Base-by-base conservation (phyloP, 2,113 vertebrate species). In the Kryptolebias marmoratus region DNA sequence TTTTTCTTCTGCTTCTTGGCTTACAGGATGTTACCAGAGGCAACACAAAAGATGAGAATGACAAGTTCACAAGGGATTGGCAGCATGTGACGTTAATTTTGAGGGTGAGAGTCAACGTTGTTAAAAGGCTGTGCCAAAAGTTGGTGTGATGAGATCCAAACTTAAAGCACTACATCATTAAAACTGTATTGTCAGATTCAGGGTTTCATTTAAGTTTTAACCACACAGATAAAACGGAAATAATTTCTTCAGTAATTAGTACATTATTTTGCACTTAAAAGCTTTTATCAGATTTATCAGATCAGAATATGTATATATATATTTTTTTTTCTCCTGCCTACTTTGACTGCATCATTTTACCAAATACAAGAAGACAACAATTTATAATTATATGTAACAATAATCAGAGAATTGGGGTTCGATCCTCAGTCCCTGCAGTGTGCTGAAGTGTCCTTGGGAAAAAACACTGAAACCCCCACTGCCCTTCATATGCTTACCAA, bases 81-180 rank as follows among this genome's bases (percentile, higher is more conserved):
- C 80, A 88, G 70, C 56, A 16, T 59, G 76, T 44, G 64, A 74
- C 44, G 56, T 73, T 15, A 64, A 36, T 7, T 36, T 82, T 30
- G 53, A 62, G 65, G 71, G 85, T 11, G 42, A 75, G 69, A 81
- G 73, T 79, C 80, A 59, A 65, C 60, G 79, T 59, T 79, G 76
- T 81, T 62, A 76, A 89, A 85, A 89, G 66, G 13, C 62, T 0
- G 18, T 67, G 81, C 87, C 86, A 91, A 82, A 88, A 85, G 87
- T 81, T 61, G 74, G 36, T 83, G 39, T 44, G 80, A 84, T 71
- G 85, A 89, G 83, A 89, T 81, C 71, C 86, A 84, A 84, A 88
- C 83, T 77, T 72, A 84, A 86, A 90, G 69, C 83, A 80, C 77
- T 88, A 90, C 86, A 90, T 91, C 87, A 90, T 89, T 89, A 89